A percentile compares a stretch with the other conserved stretches of the same genome.
phyloP scores from a whole-genome alignment of 2,113 vertebrate genomes.

The Melanerpes formicivorus region DNA sequence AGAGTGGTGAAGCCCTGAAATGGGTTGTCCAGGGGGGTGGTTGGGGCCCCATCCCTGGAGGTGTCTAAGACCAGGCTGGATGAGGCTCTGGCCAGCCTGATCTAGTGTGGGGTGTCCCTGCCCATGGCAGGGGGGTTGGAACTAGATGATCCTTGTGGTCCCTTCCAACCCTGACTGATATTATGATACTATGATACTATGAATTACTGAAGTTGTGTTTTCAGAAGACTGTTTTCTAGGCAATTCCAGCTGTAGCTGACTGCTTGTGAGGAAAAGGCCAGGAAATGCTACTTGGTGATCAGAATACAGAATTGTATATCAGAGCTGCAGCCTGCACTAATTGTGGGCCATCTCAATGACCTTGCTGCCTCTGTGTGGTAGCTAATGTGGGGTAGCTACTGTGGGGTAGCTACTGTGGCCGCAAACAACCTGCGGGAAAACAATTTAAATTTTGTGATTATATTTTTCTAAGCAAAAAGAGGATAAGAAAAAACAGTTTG shows the following conservation, averaged over 20 bases:
- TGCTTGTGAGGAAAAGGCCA: background rate
- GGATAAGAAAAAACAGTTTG: background rate
- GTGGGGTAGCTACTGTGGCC: background rate
- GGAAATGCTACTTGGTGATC: background rate
- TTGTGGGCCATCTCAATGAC: background rate
- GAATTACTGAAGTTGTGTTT: background rate
- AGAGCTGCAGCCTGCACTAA: background rate
- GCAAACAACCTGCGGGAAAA: background rate
- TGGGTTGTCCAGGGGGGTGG: no score
- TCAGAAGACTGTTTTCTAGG: background rate
- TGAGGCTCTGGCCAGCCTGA: no score
- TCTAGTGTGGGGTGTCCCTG: no score
- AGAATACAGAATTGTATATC: background rate
- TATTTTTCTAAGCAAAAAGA: background rate
- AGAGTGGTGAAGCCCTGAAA: no score
- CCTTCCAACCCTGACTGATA: no score
- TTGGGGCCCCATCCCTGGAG: no score
- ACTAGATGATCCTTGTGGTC: no score
- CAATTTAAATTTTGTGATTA: background rate
- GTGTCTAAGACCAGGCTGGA: no score
- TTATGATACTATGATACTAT: no score
- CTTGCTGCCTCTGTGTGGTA: background rate
- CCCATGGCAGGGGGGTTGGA: no score
- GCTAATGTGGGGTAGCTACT: background rate
- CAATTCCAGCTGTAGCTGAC: background rate